Base-by-base conservation (phyloP, 2,888 invertebrate species). In the Cephus runcator region DNA sequence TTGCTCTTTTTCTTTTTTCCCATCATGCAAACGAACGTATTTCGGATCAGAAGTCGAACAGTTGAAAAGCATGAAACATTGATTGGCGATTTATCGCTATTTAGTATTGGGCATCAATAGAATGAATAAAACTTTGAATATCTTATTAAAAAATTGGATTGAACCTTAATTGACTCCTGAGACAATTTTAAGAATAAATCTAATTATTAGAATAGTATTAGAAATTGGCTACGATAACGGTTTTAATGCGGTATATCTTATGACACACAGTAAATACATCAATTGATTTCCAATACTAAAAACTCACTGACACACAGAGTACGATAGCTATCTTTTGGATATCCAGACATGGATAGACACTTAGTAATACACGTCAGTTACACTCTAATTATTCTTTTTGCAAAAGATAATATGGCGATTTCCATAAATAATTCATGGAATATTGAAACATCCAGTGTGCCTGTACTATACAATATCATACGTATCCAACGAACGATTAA, bases 21-120 rank as follows among this genome's bases (percentile, higher is more conserved):
- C 34, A 34, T 74, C 11, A 75, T 69, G 71, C n/a, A 36, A 79
- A 81, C 77, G 74, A 68, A 77, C 31, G 23, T 69, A 76, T 69
- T 36, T 34, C 30, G 69, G 36, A 11, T 35, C 1, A 4, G 9
- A 15, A 40, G 6, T 15, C 12, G 15, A 40, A 23, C 6, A 40
- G 2, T 40, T 9, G 6, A 40, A 40, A 40, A 40, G 40, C 40
- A 40, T 9, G 23, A 40, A 40, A 40, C 23, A 40, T 15, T 12
- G 36, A 12, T 36, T 36, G 36, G 12, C 15, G 15, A 40, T 40
- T 56, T 23, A 6, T 56, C 23, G 6, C 40, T 56, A 56, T 56
- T 56, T 56, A 23, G 40, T 23, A 40, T 40, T 40, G 40, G 40
- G 9, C 23, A 56, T 56, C 40, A 23, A 56, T 56, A 0, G 15